phyloP scores from a whole-genome alignment of 2,113 vertebrate species.

The Peucedramus taeniatus region DNA sequence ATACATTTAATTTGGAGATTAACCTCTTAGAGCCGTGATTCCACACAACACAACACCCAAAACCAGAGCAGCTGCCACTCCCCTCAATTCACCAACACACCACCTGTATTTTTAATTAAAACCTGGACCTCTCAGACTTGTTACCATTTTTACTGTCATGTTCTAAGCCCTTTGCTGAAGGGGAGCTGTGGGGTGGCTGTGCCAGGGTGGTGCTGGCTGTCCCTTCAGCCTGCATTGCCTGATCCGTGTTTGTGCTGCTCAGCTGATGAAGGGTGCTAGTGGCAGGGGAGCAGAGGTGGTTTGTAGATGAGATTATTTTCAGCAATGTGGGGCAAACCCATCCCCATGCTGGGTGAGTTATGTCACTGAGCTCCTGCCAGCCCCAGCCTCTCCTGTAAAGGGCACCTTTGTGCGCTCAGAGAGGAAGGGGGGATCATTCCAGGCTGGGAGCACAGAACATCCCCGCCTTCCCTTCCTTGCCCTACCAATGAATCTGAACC shows the following conservation, averaged over 20 bases:
- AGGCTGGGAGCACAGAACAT: neutral
- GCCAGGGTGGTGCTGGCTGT: fast-evolving
- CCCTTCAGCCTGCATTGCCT: fast-evolving
- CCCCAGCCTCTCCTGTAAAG: neutral
- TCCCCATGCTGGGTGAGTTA: neutral
- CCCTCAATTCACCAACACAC: neutral
- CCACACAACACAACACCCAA: neutral
- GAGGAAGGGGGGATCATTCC: neutral
- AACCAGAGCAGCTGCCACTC: neutral
- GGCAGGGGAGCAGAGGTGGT: neutral
- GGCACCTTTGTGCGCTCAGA: neutral
- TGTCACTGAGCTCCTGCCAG: neutral
- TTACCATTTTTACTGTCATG: fast-evolving
- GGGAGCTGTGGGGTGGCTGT: fast-evolving
- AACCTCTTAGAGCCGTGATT: neutral
- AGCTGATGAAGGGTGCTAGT: neutral
- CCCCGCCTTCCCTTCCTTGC: neutral
- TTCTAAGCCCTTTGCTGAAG: neutral
- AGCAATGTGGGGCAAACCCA: neutral
- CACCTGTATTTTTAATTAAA: neutral
- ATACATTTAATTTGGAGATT: neutral
- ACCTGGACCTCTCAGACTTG: neutral
- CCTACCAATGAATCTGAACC: neutral
- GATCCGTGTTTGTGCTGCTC: fast-evolving
- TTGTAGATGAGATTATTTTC: neutral